These are phyloP conservation scores for Acheta domesticus DNA, from an alignment of 2,888 invertebrate species.

Conservation along the genomic window DNA sequence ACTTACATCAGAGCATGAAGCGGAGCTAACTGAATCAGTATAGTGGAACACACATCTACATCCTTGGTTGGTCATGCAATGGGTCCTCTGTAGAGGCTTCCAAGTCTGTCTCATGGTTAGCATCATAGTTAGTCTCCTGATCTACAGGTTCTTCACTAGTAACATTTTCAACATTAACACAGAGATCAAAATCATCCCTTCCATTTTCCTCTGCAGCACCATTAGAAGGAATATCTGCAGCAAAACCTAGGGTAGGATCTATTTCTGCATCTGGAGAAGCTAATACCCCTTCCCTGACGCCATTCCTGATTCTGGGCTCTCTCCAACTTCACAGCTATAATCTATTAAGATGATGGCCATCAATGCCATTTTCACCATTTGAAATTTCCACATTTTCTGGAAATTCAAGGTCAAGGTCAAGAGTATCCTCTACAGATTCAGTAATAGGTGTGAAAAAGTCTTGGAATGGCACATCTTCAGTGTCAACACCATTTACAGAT, in stretches of 20 bases:
- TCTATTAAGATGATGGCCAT: background rate
- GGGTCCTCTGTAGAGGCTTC: background rate
- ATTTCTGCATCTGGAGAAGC: no score
- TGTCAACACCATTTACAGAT: background rate
- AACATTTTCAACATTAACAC: background rate
- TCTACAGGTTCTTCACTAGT: background rate
- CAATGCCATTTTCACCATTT: background rate
- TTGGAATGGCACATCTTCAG: background rate
- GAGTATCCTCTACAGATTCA: background rate
- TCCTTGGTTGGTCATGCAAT: constrained; percentile 21
- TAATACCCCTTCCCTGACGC: no score
- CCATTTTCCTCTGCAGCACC: background rate
- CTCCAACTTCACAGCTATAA: background rate
- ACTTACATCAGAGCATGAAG: constrained; percentile 26
- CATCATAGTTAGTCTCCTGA: background rate
- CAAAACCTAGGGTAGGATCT: background rate
- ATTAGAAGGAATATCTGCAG: background rate
- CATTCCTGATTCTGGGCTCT: background rate
- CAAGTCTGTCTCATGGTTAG: background rate
- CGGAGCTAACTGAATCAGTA: constrained; percentile 23
- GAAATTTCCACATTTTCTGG: background rate
- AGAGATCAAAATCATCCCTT: background rate
- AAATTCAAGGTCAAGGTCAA: constrained; percentile 18
- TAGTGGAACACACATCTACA: constrained; percentile 19
- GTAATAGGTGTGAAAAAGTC: background rate